A percentile compares a stretch with the other conserved stretches of the same genome.
phyloP scores from a whole-genome alignment of 2,797 vertebrate genomes.

The Gymnoscopelus microlampas region DNA sequence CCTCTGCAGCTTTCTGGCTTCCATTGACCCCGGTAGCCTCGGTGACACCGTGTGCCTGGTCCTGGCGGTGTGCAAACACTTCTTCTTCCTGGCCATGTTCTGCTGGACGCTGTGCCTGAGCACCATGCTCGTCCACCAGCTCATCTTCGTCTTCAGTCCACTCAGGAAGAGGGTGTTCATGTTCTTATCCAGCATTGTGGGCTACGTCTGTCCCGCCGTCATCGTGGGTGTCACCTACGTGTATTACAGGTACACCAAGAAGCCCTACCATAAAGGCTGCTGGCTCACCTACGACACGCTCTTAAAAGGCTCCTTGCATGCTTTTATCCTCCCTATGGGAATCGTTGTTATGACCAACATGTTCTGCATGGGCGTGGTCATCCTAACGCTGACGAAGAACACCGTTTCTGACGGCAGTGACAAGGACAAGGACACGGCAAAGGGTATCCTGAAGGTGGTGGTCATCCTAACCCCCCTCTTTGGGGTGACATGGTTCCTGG shows the following conservation, averaged over 20 bases:
- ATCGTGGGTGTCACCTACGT: slow-evolving; percentile 78
- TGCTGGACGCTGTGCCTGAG: slow-evolving; percentile 86
- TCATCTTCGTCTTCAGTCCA: slow-evolving; percentile 85
- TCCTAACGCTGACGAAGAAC: slow-evolving; percentile 78
- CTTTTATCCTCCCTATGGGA: slow-evolving; percentile 82
- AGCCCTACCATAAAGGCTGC: slow-evolving; percentile 61
- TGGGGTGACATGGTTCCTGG: slow-evolving; percentile 83
- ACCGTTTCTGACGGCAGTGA: slow-evolving; percentile 72
- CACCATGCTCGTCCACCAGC: slow-evolving; percentile 83
- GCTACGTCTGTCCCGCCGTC: slow-evolving; percentile 77
- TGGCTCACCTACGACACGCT: slow-evolving; percentile 73
- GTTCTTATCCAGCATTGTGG: slow-evolving; percentile 78
- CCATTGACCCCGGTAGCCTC: slow-evolving; percentile 23
- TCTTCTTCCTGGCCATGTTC: slow-evolving; percentile 83
- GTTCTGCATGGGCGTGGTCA: slow-evolving; percentile 81
- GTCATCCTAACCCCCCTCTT: slow-evolving; percentile 83
- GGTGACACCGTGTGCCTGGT: slow-evolving; percentile 53
- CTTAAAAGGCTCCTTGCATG: slow-evolving; percentile 75
- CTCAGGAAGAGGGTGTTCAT: slow-evolving; percentile 81
- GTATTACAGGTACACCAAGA: slow-evolving; percentile 58
- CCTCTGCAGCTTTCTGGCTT: slow-evolving; percentile 74
- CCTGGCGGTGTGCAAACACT: slow-evolving; percentile 77
- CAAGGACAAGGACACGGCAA: slow-evolving; percentile 79
- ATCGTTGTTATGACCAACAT: slow-evolving; percentile 79
- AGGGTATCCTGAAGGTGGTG: slow-evolving; percentile 83